phyloP scores from a whole-genome alignment of 2,888 invertebrate genomes.

The Sinotaia quadrata region DNA sequence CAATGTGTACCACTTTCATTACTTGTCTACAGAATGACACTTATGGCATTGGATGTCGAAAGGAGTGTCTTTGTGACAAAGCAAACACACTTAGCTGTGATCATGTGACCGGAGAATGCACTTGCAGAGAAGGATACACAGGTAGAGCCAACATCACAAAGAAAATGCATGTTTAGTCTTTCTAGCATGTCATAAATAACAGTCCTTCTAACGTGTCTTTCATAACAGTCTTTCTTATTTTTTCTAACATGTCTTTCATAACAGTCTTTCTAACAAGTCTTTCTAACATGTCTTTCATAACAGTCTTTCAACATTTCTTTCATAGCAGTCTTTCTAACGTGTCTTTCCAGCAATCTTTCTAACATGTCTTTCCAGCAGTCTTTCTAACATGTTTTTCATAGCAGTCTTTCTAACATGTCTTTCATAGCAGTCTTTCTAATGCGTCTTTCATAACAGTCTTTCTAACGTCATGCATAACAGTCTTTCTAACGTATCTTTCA shows the following conservation, averaged over 20 bases:
- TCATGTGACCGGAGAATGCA: constrained; percentile 46
- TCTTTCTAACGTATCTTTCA: not conserved
- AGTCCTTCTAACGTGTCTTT: not conserved
- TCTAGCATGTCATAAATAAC: not conserved
- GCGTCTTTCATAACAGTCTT: not conserved
- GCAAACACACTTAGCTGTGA: constrained; percentile 44
- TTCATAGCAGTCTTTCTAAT: too few species aligned
- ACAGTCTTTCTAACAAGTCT: not conserved
- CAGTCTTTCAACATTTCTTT: not conserved
- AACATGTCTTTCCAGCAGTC: not conserved
- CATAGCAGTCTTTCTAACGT: not conserved
- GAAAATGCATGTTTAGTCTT: not conserved
- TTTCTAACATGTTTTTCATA: not conserved
- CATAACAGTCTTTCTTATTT: not conserved
- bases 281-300: too few species aligned
- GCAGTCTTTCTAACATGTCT: not conserved
- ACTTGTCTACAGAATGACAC: constrained; percentile 29
- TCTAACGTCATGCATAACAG: not conserved
- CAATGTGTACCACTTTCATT: too few species aligned
- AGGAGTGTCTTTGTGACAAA: constrained; percentile 41
- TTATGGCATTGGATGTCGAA: constrained; percentile 46
- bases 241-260: not conserved
- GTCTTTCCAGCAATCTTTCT: too few species aligned
- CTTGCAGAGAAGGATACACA: constrained; percentile 44
- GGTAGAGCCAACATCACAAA: constrained; percentile 34